A percentile compares a stretch with the other conserved stretches of the same genome.
phyloP scores from a whole-genome alignment of 1,140 invertebrate genomes.

The Cataglyphis hispanica region DNA sequence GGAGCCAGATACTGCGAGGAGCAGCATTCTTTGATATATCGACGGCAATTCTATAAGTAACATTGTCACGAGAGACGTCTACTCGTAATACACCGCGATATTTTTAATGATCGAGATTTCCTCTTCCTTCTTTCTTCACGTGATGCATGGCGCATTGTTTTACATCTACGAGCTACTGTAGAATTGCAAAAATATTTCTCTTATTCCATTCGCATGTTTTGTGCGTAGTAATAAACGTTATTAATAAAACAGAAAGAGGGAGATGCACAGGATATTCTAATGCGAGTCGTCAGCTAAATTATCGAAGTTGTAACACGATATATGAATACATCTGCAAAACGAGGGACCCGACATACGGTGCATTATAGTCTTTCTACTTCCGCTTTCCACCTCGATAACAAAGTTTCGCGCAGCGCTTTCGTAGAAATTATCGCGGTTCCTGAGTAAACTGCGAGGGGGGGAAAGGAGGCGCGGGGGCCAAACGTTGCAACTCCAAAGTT shows the following conservation, averaged over 20 bases:
- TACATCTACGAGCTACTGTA: conserved; percentile 7
- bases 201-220: not conserved
- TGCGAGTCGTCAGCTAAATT: conserved; percentile 14
- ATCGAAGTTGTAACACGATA: conserved; percentile 29
- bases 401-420: conserved; percentile 53
- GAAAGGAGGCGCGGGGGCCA: too few relatives aligned
- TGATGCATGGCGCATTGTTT: not conserved
- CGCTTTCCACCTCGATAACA: conserved; percentile 45
- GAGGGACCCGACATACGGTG: conserved; percentile 22
- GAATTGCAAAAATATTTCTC: not conserved
- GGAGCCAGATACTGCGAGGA: conserved; percentile 65
- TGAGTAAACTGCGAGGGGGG: conserved; percentile 40
- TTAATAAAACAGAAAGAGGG: conserved; percentile 20
- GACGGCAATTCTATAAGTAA: conserved; percentile 47
- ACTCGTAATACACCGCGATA: conserved; percentile 43
- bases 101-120: conserved; percentile 59
- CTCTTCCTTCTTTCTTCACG: not conserved
- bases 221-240: not conserved
- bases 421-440: conserved; percentile 34
- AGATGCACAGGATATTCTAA: not conserved
- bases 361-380: conserved; percentile 51
- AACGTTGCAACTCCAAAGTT: conserved; percentile 52
- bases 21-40: conserved; percentile 62
- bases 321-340: conserved; percentile 25
- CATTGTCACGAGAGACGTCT: conserved; percentile 32